Evolutionary conservation across 2,113 vertebrate species (phyloP), one percentile per base, ranked within the genome.

Genomic region (Burhinus oedicnemus): DNA sequence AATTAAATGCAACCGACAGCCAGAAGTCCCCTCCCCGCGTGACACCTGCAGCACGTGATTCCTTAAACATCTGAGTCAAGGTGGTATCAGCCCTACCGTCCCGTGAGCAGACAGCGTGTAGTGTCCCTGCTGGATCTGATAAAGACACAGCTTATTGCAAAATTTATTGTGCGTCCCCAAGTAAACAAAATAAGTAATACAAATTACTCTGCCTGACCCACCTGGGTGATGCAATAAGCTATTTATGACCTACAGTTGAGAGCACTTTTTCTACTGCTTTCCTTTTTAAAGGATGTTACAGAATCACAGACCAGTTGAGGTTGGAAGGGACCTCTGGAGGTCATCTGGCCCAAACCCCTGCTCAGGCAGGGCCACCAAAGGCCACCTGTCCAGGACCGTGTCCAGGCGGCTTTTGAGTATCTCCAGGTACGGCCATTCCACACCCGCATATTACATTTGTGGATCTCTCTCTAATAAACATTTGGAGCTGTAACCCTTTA

Each of bases 81-180:
- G 36, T 38, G 51, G 5, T 19, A 81, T 12, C 38, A 70, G 15
- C 42, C 21, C 38, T 14, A 8, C 27, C 8, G 44, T n/a, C 36
- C 51, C 11, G 2, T 5, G 34, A 44, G 21, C 2, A 29, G 57
- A 7, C 40, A 57, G 29, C 2, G 4, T 7, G 26, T 8, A 13
- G 40, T 8, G 18, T 4, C 70, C 36, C 34, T 27, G 2, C 58
- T 32, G n/a, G n/a, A 49, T 15, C 32, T 15, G 25, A 44, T 5
- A 38, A 16, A 22, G 40, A 40, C 17, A 49, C 3, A n/a, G 14
- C 11, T 23, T 3, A 49, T 3, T 29, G 74, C 75, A 95, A 55
- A 79, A 45, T 6, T 20, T 34, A 65, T 8, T 4, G 3, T 26
- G 40, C 34, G 42, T 16, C n/a, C 38, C 29, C 61, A 47, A 65